Evolutionary conservation across 2,888 invertebrate species (phyloP), one percentile per base, ranked within the genome.

Genomic region (Choreutis nemorana): DNA sequence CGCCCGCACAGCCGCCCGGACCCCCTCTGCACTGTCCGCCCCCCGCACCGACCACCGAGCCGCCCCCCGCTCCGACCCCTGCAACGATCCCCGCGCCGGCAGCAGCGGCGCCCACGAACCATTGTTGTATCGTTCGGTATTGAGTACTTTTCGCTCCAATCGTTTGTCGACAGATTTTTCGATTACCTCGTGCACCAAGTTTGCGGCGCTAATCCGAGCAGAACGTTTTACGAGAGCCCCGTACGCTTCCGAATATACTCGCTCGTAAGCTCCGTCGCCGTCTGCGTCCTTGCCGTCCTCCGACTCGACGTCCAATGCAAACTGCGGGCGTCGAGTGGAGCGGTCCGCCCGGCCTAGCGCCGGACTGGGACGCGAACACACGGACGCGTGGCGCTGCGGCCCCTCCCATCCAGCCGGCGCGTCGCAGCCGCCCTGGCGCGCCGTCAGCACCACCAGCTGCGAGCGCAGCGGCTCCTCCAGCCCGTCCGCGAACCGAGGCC

Each of bases 71-170:
- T 26, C 31, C 24, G 30, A 18, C 28, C 8, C 30, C 24, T 36
- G 27, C 10, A 25, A 31, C 15, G 36, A 24, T n/a, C 31, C 14
- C 15, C 36, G 26, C 11, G 32, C 20, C 18, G 34, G 31, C 33
- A 77, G 45, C 32, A 78, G 43, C 22, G 81, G 81, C 48, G 80
- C 81, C 32, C 81, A 55, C 32, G 82, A 55, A 30, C 53, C 59
- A 48, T 48, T 48, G 53, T 52, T 50, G 52, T 41, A 52, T 33
- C 59, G 62, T 53, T 53, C 60, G 46, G 58, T 48, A 54, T 55
- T 56, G 31, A 58, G 52, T 40, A 60, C 42, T 32, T 41, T 41
- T 33, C 42, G 44, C 31, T 36, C 33, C 37, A 33, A 29, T 34
- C 21, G 25, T 30, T 24, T 12, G 29, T 29, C 30, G 27, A 26